Base-by-base conservation (phyloP, 2,888 invertebrate genomes). In the Bembecia ichneumoniformis region DNA sequence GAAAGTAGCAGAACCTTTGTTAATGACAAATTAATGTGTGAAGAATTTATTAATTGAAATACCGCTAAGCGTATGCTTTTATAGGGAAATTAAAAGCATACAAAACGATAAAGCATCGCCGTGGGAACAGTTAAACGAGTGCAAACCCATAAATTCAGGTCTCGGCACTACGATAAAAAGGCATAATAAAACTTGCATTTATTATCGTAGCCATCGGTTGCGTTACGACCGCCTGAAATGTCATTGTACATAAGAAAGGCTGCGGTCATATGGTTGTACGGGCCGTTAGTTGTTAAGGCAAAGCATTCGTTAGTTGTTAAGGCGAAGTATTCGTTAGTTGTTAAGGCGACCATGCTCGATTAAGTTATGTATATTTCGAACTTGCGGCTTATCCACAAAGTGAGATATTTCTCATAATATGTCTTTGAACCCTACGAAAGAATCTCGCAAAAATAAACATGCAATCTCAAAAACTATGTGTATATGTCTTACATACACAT, bases 121-220 rank as follows among this genome's bases (percentile, higher is more conserved):
- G 74, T 74, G 78, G 73, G 77, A 77, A 75, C 70, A 57, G 66
- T 72, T 65, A 66, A 69, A 64, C 63, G 67, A 65, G 63, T 64
- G 65, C 67, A 62, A 66, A 64, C 61, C 58, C 62, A 73, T 77
- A 75, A 77, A 77, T 77, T 68, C 58, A 53, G 62, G 60, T 59
- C 64, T 64, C 58, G 63, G 52, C 55, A 51, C 57, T 55, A 61
- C 74, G 68, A 75, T 76, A 75, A 77, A 76, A 72, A 66, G 66
- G 60, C 68, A 71, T 75, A 28, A 75, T 73, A 75, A 76, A 75
- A 75, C 65, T 74, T 76, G 76, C 74, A 71, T 76, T 74, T 74
- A 76, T 73, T 75, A 74, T 71, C 71, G 66, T 62, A 60, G 60
- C 61, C 63, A 66, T 70, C 60, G 66, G 63, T 64, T 28, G 28